These are phyloP conservation scores for Argentina silus DNA, from an alignment of 2,797 vertebrate genomes.

Conservation along the genomic window DNA sequence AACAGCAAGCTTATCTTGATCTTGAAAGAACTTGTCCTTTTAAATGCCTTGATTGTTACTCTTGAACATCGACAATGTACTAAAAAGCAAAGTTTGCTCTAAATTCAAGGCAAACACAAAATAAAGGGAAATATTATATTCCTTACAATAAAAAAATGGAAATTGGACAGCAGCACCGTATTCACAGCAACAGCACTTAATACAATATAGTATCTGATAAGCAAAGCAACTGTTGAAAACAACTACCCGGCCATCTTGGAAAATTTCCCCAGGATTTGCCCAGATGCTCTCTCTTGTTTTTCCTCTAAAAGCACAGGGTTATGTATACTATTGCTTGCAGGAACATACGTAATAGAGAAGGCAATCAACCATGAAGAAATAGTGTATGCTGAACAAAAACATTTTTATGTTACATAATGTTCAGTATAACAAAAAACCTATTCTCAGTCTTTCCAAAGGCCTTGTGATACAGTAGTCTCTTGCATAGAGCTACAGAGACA, in stretches of 20 bases:
- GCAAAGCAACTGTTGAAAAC: neutral
- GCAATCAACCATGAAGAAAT: neutral
- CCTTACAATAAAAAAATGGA: neutral
- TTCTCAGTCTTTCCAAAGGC: conserved; percentile 34
- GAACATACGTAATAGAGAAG: neutral
- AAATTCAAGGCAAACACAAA: neutral
- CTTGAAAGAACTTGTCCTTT: neutral
- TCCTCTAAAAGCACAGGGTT: neutral
- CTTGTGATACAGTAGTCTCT: conserved; percentile 36
- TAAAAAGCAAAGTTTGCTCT: neutral
- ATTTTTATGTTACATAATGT: conserved; percentile 2
- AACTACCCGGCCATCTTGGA: neutral
- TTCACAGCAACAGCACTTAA: neutral
- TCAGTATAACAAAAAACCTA: conserved; percentile 46
- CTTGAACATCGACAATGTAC: neutral
- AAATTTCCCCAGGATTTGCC: neutral
- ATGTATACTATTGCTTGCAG: neutral
- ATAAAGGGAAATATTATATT: neutral
- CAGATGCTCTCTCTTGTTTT: neutral
- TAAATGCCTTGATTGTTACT: conserved; percentile 1
- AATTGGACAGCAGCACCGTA: neutral
- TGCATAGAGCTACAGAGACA: conserved; percentile 17
- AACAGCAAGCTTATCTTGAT: neutral
- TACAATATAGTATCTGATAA: neutral
- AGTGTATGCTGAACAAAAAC: neutral